Evolutionary conservation across 2,797 vertebrate species (phyloP).

Genomic region (Jordanella pulchra): DNA sequence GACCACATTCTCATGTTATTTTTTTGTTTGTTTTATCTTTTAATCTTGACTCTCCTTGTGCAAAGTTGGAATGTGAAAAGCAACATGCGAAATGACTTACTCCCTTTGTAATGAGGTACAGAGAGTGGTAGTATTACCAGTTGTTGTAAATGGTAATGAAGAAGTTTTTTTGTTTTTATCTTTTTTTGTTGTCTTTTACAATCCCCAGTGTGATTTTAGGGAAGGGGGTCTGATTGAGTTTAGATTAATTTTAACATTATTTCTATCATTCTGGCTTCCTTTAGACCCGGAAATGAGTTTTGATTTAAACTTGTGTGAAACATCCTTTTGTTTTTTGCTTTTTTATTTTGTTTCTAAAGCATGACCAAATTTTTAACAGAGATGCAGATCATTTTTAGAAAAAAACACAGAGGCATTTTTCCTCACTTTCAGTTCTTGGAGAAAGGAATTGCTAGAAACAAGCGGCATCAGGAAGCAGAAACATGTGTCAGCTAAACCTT

Average conservation of each 20-base stretch:
- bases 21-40: conserved; percentile 51
- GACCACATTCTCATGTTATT: conserved; percentile 83
- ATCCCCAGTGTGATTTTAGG: conserved; percentile 72
- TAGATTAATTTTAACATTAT: conserved; percentile 27
- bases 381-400: too few relatives aligned
- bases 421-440: conserved; percentile 65
- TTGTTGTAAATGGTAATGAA: conserved; percentile 80
- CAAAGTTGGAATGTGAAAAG: conserved; percentile 78
- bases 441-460: conserved; percentile 61
- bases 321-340: conserved; percentile 61
- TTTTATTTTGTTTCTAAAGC: conserved; percentile 60
- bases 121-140: conserved; percentile 84
- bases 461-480: conserved; percentile 66
- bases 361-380: conserved; percentile 77
- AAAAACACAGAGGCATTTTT: conserved; percentile 36
- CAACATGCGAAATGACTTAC: conserved; percentile 61
- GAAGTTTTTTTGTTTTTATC: conserved; percentile 37
- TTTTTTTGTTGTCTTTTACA: conserved; percentile 73
- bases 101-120: conserved; percentile 59
- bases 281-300: conserved; percentile 78
- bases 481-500: conserved; percentile 67
- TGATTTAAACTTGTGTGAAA: conserved; percentile 72
- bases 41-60: conserved; percentile 65
- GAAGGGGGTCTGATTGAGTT: conserved; percentile 50
- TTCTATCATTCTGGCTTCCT: conserved; percentile 75